A percentile compares a stretch with the other conserved stretches of the same genome.
These are phyloP conservation scores for Rallus limicola DNA, from an alignment of 2,113 vertebrate genomes.

Conservation along the genomic window DNA sequence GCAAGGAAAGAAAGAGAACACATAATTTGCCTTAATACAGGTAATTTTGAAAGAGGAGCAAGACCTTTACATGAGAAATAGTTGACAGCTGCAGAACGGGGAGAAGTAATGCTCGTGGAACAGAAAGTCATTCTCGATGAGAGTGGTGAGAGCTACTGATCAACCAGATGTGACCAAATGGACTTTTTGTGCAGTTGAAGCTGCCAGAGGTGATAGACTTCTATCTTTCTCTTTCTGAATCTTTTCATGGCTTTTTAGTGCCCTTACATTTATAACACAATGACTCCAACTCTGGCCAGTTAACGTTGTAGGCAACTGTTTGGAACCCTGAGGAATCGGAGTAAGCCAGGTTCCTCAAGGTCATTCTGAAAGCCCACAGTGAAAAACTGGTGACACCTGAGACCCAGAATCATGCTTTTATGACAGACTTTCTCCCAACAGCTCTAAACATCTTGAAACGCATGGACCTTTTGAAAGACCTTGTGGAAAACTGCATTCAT, in stretches of 20 bases:
- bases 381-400: neutral
- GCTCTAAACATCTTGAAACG: neutral
- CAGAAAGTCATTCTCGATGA: constrained; percentile 24
- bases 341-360: neutral
- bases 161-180: constrained; percentile 43
- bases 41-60: constrained; percentile 41
- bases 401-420: neutral
- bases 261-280: neutral
- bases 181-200: constrained; percentile 40
- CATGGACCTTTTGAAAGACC: neutral
- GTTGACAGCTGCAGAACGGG: neutral
- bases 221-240: neutral
- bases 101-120: neutral
- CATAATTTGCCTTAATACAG: constrained; percentile 54
- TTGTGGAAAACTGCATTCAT: neutral
- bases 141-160: neutral
- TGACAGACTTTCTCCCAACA: neutral
- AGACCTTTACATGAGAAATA: constrained; percentile 44
- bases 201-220: constrained; percentile 30
- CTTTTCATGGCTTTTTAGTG: constrained; percentile 10
- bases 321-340: neutral
- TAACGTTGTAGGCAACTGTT: neutral
- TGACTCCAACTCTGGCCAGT: neutral
- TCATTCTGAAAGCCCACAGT: neutral
- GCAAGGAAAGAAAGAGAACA: constrained; percentile 10